A percentile compares a stretch with the other conserved stretches of the same genome.
These are phyloP conservation scores for Microchirus variegatus DNA, from an alignment of 2,797 vertebrate species.

Conservation along the genomic window DNA sequence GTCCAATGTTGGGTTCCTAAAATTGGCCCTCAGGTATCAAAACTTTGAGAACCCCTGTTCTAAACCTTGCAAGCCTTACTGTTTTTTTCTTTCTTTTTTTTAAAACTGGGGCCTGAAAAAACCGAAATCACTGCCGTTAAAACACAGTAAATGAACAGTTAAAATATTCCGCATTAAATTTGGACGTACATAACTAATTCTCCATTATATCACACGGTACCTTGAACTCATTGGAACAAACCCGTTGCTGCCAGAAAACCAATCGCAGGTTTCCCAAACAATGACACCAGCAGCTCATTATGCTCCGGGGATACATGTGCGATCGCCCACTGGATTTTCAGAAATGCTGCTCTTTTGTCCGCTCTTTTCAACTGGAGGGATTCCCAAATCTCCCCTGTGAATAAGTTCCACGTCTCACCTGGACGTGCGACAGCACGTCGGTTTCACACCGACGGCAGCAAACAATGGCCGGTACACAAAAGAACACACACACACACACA, in stretches of 20 bases:
- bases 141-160: too few species aligned
- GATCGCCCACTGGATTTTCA: slow-evolving; percentile 69
- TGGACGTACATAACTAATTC: too few species aligned
- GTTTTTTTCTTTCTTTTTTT: too few species aligned
- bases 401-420: slow-evolving; percentile 70
- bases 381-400: slow-evolving; percentile 75
- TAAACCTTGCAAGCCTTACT: background rate
- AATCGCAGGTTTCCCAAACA: slow-evolving; percentile 64
- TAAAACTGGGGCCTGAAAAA: too few species aligned
- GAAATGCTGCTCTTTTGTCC: slow-evolving; percentile 75
- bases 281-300: slow-evolving; percentile 74
- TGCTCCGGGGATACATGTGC: slow-evolving; percentile 68
- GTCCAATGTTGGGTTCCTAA: too few species aligned
- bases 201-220: slow-evolving; percentile 29
- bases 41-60: too few species aligned
- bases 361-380: slow-evolving; percentile 69
- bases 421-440: slow-evolving; percentile 64
- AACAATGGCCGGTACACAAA: slow-evolving; percentile 76
- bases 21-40: too few species aligned
- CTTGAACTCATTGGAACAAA: slow-evolving; percentile 51
- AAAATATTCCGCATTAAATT: too few species aligned
- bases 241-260: slow-evolving; percentile 44
- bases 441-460: slow-evolving; percentile 73
- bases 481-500: slow-evolving; percentile 67
- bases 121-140: too few species aligned